phyloP scores from a whole-genome alignment of 2,797 vertebrate genomes.

The Sebastes alutus region DNA sequence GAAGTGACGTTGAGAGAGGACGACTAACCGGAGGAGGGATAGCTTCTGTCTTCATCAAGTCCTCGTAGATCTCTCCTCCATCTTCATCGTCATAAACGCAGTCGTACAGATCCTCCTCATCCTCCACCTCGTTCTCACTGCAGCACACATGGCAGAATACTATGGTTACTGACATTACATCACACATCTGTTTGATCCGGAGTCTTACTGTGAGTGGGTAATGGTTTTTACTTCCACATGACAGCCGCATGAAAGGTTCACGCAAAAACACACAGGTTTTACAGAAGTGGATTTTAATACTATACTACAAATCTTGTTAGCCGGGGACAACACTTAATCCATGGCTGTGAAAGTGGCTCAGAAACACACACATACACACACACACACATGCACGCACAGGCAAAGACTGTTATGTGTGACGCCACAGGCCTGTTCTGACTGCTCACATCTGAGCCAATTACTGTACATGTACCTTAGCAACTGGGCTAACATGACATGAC shows the following conservation, averaged over 20 bases:
- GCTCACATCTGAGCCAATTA: conserved; percentile 38
- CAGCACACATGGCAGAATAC: conserved; percentile 12
- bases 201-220: not conserved
- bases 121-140: conserved; percentile 91
- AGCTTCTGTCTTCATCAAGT: conserved; percentile 95
- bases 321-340: conserved; percentile 31
- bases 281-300: conserved; percentile 24
- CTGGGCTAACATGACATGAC: not conserved
- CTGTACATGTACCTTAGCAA: conserved; percentile 4
- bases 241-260: not conserved
- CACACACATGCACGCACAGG: not conserved
- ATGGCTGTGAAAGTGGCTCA: conserved; percentile 48
- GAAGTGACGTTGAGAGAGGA: not conserved
- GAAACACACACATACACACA: conserved; percentile 10
- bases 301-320: conserved; percentile 43
- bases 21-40: conserved; percentile 85
- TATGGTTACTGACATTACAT: not conserved
- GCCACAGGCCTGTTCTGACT: conserved; percentile 19
- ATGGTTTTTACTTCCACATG: not conserved
- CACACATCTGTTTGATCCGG: conserved; percentile 5
- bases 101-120: conserved; percentile 95
- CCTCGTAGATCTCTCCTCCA: conserved; percentile 96
- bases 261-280: conserved; percentile 9
- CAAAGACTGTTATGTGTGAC: conserved; percentile 21
- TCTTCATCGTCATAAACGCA: conserved; percentile 97